phyloP scores from a whole-genome alignment of 2,113 vertebrate genomes.

The Pantherophis guttatus region DNA sequence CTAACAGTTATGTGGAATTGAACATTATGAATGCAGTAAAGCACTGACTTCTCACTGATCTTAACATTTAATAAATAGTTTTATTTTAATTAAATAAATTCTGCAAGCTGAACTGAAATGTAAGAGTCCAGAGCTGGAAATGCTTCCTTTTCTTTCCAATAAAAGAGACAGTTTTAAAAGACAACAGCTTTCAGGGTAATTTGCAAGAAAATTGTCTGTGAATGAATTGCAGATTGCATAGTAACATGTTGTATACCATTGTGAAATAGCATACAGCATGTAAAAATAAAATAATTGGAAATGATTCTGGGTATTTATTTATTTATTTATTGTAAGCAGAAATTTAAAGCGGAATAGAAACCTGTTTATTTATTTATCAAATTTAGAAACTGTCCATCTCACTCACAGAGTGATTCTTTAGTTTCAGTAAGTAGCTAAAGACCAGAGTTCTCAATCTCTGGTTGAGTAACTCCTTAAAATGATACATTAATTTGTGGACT shows the following conservation, averaged over 20 bases:
- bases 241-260: background rate
- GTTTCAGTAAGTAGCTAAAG: background rate
- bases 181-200: background rate
- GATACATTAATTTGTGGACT: background rate
- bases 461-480: background rate
- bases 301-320: background rate
- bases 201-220: background rate
- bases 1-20: background rate
- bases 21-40: background rate
- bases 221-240: background rate
- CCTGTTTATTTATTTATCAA: background rate
- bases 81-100: background rate
- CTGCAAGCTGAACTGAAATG: background rate
- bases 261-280: background rate
- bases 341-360: background rate
- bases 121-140: background rate
- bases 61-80: background rate
- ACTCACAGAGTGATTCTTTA: background rate
- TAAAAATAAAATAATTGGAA: background rate
- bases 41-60: background rate
- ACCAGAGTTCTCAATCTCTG: background rate
- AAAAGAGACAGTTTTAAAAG: background rate
- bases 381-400: background rate
- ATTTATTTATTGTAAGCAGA: background rate
- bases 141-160: background rate